phyloP scores from a whole-genome alignment of 2,888 invertebrate genomes.

The Zygothrica quintamaculata region DNA sequence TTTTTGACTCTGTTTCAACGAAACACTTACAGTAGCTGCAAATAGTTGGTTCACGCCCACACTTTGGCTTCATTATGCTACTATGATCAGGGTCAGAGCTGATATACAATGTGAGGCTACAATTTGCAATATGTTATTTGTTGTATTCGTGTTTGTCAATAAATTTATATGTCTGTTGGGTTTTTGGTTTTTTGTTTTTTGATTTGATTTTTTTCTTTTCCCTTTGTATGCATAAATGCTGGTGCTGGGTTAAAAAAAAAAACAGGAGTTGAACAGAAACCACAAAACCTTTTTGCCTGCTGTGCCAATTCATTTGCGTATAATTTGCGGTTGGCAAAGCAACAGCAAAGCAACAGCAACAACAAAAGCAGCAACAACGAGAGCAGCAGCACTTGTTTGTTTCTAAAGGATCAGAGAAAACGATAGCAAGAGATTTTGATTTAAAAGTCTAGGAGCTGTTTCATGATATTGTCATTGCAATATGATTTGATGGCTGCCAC shows the following conservation, averaged over 20 bases:
- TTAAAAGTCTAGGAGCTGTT: constrained; percentile 58
- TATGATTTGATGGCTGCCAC: constrained; percentile 65
- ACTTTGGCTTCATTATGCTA: not conserved
- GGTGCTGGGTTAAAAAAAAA: constrained; percentile 21
- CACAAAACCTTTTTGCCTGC: constrained; percentile 60
- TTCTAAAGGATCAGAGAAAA: constrained; percentile 54
- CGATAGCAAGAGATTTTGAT: constrained; percentile 60
- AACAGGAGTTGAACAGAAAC: constrained; percentile 48
- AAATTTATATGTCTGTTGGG: constrained; percentile 40
- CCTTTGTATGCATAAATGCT: constrained; percentile 26
- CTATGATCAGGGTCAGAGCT: constrained; percentile 13
- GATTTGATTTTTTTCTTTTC: constrained; percentile 24
- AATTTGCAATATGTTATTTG: constrained; percentile 66
- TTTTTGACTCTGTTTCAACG: too few species aligned
- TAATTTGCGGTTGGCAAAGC: constrained; percentile 73
- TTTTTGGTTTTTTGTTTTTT: constrained; percentile 21
- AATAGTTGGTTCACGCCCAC: constrained; percentile 18
- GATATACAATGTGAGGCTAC: constrained; percentile 23
- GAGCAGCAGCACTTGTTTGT: constrained; percentile 56
- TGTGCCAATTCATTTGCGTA: constrained; percentile 72
- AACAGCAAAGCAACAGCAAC: too few species aligned
- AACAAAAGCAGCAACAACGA: constrained; percentile 36
- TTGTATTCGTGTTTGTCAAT: constrained; percentile 25
- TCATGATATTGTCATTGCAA: constrained; percentile 61
- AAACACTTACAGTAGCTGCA: too few species aligned